Base-by-base conservation (phyloP, 2,888 invertebrate species). In the Caenorhabditis doughertyi region DNA sequence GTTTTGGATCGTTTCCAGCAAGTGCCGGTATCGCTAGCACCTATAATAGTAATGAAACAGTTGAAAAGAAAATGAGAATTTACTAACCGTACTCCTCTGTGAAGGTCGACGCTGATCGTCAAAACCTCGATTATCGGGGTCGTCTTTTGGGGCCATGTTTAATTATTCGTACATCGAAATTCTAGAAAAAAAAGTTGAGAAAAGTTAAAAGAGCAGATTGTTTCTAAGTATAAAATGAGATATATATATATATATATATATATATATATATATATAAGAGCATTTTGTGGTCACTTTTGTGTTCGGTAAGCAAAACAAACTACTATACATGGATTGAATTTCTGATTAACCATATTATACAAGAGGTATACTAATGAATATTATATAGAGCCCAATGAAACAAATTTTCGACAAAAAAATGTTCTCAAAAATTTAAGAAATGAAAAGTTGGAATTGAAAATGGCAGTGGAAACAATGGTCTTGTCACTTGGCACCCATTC, bases 91-190 rank as follows among this genome's bases (percentile, higher is more conserved):
- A 73, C 82, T 82, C 72, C 82, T 60, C 64, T 82, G 72, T 11
- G 82, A 81, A 49, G 74, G 76, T 32, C 76, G 76, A 65, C 81
- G 81, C 55, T 76, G 65, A 60, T 81, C 70, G 64, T 68, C 77
- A 32, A 77, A 77, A 53, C 77, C 77, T 68, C 73, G 49, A 60
- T 73, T 68, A 64, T 71, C 70, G 56, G 73, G 67, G 58, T 80
- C 80, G 80, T 80, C 80, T 80, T 80, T 80, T n/a, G 80, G 80
- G 60, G 80, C 80, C 80, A 80, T 80, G 71, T 70, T 71, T 79
- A 49, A 71, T 71, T 71, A 79, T 56, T 79, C 79, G 79, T 49
- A 27, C 79, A 79, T 79, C 55, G 32, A 70, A 58, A 27, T 62
- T 72, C 60, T 60, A 68, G 32, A 68, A 68, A 25, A 47, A 8